A percentile compares a stretch with the other conserved stretches of the same genome.
phyloP scores from a whole-genome alignment of 2,113 vertebrate species.

The Misgurnus mizolepis region DNA sequence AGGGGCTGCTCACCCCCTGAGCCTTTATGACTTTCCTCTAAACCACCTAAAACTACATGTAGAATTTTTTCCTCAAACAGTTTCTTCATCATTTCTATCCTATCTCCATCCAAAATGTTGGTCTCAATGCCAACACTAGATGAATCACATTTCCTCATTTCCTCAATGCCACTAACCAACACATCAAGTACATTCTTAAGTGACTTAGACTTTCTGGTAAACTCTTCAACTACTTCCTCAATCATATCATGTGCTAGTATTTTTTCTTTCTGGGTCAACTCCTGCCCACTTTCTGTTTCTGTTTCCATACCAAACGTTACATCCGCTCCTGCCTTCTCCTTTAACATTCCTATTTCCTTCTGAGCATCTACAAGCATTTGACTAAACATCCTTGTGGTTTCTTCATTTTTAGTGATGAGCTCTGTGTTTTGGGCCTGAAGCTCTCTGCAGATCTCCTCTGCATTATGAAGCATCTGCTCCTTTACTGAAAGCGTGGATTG shows the following conservation, averaged over 20 bases:
- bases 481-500: conserved; percentile 65
- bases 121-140: conserved; percentile 48
- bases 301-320: conserved; percentile 35
- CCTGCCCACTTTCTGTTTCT: conserved; percentile 36
- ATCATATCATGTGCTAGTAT: conserved; percentile 56
- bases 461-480: conserved; percentile 57
- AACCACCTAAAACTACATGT: conserved; percentile 61
- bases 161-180: conserved; percentile 66
- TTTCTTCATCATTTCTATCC: conserved; percentile 50
- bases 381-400: conserved; percentile 53
- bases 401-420: conserved; percentile 59
- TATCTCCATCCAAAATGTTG: conserved; percentile 44
- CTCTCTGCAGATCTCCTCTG: conserved; percentile 61
- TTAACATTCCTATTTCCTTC: conserved; percentile 60
- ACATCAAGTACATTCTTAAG: conserved; percentile 67
- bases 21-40: conserved; percentile 47
- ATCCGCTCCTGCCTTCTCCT: conserved; percentile 56
- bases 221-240: conserved; percentile 68
- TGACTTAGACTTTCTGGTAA: conserved; percentile 69
- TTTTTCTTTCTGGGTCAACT: conserved; percentile 45
- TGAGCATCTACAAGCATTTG: conserved; percentile 62
- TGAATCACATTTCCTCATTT: conserved; percentile 57
- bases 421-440: conserved; percentile 66
- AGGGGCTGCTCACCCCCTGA: conserved; percentile 18
- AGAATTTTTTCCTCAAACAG: conserved; percentile 73